These are phyloP conservation scores for Petrocephalus microphthalmus DNA, from an alignment of 2,113 vertebrate genomes.

Conservation along the genomic window DNA sequence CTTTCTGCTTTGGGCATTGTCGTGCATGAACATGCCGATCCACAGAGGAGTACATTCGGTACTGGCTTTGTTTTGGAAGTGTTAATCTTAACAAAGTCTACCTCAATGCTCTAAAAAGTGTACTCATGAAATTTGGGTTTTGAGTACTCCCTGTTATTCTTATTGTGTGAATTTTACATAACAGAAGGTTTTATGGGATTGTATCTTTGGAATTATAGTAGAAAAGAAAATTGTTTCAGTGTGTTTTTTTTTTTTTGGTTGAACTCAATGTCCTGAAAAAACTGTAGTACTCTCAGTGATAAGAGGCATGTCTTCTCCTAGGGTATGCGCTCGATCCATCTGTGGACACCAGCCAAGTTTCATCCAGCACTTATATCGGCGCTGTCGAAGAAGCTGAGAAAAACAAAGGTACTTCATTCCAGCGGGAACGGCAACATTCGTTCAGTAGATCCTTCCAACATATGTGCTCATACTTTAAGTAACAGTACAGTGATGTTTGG, in stretches of 20 bases:
- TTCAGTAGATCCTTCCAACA: background rate
- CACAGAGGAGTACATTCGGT: background rate
- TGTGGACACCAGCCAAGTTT: slow-evolving; percentile 71
- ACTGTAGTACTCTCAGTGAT: background rate
- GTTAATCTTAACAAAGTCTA: background rate
- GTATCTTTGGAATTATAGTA: background rate
- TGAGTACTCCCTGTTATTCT: background rate
- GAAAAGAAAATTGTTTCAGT: background rate
- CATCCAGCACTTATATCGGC: slow-evolving; percentile 77
- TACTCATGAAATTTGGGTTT: background rate
- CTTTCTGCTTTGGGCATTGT: background rate
- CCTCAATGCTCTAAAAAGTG: background rate
- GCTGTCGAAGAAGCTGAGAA: slow-evolving; percentile 95
- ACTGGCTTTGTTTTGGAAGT: background rate
- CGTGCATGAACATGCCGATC: background rate
- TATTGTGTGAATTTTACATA: background rate
- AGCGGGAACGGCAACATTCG: background rate
- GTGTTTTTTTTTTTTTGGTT: background rate
- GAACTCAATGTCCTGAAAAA: background rate
- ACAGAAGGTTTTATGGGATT: background rate
- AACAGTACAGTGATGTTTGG: background rate
- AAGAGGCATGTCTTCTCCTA: slow-evolving; percentile 40
- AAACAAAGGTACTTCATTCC: slow-evolving; percentile 79
- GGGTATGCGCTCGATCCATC: slow-evolving; percentile 96
- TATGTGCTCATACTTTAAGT: background rate